Base-by-base conservation (phyloP, 1,140 invertebrate genomes). In the Microplitis demolitor region DNA sequence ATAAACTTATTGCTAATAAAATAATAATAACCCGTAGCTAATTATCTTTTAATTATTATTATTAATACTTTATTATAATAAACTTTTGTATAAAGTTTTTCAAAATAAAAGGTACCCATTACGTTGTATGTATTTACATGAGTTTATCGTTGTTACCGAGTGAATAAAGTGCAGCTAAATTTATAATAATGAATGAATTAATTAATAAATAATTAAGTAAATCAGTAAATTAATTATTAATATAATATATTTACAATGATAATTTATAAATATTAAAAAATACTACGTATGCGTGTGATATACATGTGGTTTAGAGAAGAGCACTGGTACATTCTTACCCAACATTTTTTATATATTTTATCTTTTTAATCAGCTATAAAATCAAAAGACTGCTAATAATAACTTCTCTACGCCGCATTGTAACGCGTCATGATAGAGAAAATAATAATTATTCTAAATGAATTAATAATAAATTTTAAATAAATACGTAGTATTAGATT, bases 381-480 rank as follows among this genome's bases (percentile, higher is more conserved):
- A 74, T 70, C 63, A 67, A 74, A 74, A 67, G 73, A 74, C 73
- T 74, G 68, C 73, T 63, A 70, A 69, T 31, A 63, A 70, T 60
- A 34, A 66, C 62, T 61, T 74, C 72, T 74, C 72, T 70, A 74
- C 45, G 61, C 61, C 68, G 68, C 73, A 70, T 74, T 66, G 69
- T 58, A 71, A 74, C 73, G 69, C 69, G 68, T 70, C 69, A 74
- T 51, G 31, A 74, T 69, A 60, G 35, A 69, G 58, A 63, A 45
- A 63, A 45, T 58, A 63, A 50, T 50, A 16, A 62, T 45, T 31
- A 67, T 67, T 67, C 24, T 67, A 67, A 67, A 16, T 11, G 5
- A 54, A 67, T 14, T 16, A 9, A 67, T 50, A 45, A 60, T n/a
- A 24, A 24, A 24, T 24, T 24, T 24, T 24, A 24, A 24, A 24